Evolutionary conservation across 2,797 vertebrate species (phyloP).

Genomic region (Schizopygopsis malacanthus): DNA sequence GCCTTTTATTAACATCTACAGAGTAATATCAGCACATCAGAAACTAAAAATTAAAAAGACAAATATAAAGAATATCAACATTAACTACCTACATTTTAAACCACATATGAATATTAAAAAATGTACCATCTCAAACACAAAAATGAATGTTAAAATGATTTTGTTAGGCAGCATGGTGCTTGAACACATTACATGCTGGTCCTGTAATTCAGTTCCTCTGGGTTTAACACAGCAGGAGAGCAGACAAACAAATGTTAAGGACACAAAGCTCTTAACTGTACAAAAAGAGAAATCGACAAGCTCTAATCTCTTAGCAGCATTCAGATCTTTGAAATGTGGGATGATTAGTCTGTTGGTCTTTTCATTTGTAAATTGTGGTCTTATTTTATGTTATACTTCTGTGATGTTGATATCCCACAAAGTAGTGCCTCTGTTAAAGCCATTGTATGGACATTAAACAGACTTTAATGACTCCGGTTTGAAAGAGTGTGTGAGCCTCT

Average conservation of each 20-base stretch:
- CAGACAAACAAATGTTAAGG: constrained; percentile 52
- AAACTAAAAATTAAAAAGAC: background rate
- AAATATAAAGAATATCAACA: background rate
- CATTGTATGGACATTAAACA: constrained; percentile 10
- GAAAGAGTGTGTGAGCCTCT: background rate
- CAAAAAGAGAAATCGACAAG: constrained; percentile 30
- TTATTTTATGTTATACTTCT: constrained; percentile 27
- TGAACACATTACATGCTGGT: constrained; percentile 39
- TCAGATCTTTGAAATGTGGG: constrained; percentile 28
- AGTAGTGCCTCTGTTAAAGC: background rate
- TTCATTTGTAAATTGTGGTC: constrained; percentile 28
- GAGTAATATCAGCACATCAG: background rate
- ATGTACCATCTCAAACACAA: background rate
- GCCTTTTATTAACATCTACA: background rate
- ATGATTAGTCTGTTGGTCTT: constrained; percentile 15
- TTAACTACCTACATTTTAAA: background rate
- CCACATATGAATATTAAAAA: constrained; percentile 10
- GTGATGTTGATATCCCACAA: constrained; percentile 28
- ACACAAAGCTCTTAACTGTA: constrained; percentile 40
- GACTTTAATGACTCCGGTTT: background rate
- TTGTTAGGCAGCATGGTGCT: constrained; percentile 23
- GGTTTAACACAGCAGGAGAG: constrained; percentile 44
- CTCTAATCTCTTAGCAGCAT: constrained; percentile 21
- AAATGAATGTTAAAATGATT: constrained; percentile 35
- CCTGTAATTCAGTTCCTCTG: constrained; percentile 48